Evolutionary conservation across 2,797 vertebrate species (phyloP).

Genomic region (Discoglossus pictus): DNA sequence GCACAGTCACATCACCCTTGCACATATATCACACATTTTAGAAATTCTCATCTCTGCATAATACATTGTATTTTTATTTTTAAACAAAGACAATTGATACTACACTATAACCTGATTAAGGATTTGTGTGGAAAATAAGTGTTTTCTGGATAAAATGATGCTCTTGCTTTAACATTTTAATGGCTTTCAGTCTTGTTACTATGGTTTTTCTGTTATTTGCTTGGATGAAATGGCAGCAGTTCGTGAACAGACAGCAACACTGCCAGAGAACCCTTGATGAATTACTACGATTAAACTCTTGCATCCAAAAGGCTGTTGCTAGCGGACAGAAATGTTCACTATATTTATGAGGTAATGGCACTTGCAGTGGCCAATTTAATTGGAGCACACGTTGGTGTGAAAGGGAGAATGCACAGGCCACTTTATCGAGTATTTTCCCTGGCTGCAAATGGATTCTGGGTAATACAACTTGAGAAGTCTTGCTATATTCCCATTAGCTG

Average conservation of each 20-base stretch:
- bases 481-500: too few relatives aligned
- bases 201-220: slow-evolving; percentile 22
- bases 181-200: slow-evolving; percentile 41
- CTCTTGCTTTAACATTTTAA: background rate
- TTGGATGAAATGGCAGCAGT: slow-evolving; percentile 4
- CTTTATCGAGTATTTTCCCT: background rate
- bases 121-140: background rate
- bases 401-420: background rate
- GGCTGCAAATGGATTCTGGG: background rate
- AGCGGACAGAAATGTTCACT: slow-evolving; percentile 5
- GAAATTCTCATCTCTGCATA: too few relatives aligned
- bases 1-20: too few relatives aligned
- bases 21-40: too few relatives aligned
- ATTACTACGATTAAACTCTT: slow-evolving; percentile 12
- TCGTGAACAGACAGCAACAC: background rate
- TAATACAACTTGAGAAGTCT: too few relatives aligned
- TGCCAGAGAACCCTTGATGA: slow-evolving; percentile 3
- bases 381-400: slow-evolving; percentile 4
- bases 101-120: background rate
- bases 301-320: background rate
- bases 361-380: background rate
- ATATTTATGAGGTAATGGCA: slow-evolving; percentile 18
- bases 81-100: background rate
- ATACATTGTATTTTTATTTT: too few relatives aligned
- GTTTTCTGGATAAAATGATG: background rate